A percentile compares a stretch with the other conserved stretches of the same genome.
Conservation (phyloP, 2,797 vertebrate species). For the Loriculus beryllinus region DNA sequence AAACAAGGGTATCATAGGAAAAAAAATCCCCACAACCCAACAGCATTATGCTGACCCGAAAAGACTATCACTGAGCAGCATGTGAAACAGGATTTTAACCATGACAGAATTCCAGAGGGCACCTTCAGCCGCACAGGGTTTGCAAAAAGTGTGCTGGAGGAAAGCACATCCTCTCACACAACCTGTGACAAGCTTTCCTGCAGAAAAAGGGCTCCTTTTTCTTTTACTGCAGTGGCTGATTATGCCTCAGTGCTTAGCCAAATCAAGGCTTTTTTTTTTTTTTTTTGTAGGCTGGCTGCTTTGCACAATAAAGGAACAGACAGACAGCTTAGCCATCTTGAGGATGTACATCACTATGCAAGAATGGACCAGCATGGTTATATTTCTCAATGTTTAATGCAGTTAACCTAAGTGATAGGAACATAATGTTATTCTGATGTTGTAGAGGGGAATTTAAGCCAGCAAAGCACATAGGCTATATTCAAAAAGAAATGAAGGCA, state of each 20-base stretch:
- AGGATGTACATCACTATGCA: background rate
- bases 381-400: background rate
- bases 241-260: background rate
- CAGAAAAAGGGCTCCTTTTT: background rate
- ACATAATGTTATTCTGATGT: background rate
- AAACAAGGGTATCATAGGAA: background rate
- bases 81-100: background rate
- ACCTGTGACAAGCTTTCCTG: background rate
- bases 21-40: background rate
- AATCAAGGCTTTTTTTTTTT: fast-evolving
- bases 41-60: background rate
- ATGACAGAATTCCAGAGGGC: background rate
- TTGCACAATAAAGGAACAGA: background rate
- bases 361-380: background rate
- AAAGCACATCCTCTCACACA: background rate
- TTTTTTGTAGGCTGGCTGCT: background rate
- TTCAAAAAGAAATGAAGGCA: background rate
- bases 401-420: background rate
- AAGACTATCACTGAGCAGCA: background rate
- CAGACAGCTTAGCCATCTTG: background rate
- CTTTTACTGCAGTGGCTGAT: background rate
- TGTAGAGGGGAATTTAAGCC: background rate
- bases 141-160: background rate
- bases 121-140: background rate
- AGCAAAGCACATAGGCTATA: background rate